Evolutionary conservation across 2,113 vertebrate genomes (phyloP), one percentile per base, ranked within the genome.

Genomic region (Pelusios castaneus): DNA sequence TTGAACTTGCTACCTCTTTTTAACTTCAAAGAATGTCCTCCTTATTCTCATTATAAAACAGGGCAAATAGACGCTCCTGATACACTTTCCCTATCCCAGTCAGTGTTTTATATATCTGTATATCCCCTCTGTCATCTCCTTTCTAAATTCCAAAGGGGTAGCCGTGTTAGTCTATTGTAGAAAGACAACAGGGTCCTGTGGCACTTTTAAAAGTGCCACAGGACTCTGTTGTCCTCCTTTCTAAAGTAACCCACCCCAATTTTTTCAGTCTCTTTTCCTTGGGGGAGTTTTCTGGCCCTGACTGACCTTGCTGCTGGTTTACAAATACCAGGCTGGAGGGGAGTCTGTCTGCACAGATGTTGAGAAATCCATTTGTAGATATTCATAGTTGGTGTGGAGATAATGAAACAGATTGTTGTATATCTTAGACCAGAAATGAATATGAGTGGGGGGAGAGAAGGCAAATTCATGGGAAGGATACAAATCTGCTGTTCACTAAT

Each of bases 381-480:
- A 43, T 24, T 75, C 5, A 31, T 60, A 31, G 67, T 41, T 38
- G n/a, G 82, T 80, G 94, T 84, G 67, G 96, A 47, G 54, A n/a
- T 54, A 70, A 73, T 80, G 88, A 89, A 91, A 90, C 76, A 85
- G 63, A 25, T 41, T 45, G n/a, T 38, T 83, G 91, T 77, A 76
- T 84, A 54, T 43, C 83, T 91, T 83, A 84, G 51, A 51, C 76
- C 67, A 78, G n/a, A 27, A 49, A 49, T 63, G 56, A n/a, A 3
- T 91, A 91, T 89, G 85, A 73, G 12, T 83, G 29, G 2, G 85
- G 75, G 3, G 13, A 85, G 13, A 85, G 47, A 22, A 89, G 91
- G 70, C 24, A 92, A 88, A 78, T 22, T 58, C 85, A 80, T 92
- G 80, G 41, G 87, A 86, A 90, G 84, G 38, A 91, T 52, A 84